Evolutionary conservation across 2,888 invertebrate species (phyloP), one percentile per base, ranked within the genome.

Genomic region (Sarcophaga caerulescens): DNA sequence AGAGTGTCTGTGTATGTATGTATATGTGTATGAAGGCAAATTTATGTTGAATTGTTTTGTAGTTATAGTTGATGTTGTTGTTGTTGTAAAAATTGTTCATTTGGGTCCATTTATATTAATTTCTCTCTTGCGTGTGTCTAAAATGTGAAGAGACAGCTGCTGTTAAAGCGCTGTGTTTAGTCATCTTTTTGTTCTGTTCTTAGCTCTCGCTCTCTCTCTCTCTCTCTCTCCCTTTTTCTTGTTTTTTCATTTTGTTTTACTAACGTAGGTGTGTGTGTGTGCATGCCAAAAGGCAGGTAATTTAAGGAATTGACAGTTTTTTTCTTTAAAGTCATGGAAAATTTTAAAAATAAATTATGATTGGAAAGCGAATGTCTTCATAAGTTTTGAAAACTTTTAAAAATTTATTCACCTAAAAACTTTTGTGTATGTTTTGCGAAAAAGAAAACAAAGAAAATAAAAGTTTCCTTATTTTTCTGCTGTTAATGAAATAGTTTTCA

Each of bases 51-150:
- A 47, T 35, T 59, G 17, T 21, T 63, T 45, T 69, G 21, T 57
- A 47, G 47, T 47, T 47, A 14, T 14, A 21, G 59, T 47, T 17
- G 52, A 5, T 14, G 52, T 10, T 35, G 35, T 63, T 63, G 63
- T 57, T 71, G 19, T 87, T 71, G 62, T 81, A 77, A 63, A 52
- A 70, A 82, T 82, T 81, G 63, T 78, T 84, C 87, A 79, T 87
- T 79, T 83, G 87, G 82, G 85, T 82, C 85, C 83, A 81, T 85
- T 85, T 83, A 85, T 59, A 77, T 85, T 82, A 85, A 85, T 83
- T 73, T 70, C 80, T 85, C 85, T 81, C 80, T 85, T 63, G 85
- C 76, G 82, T 84, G 76, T 84, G 76, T 69, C 81, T 52, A 76
- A 11, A 81, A 57, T 19, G 63, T 63, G 12, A 73, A 69, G 57